These are phyloP conservation scores for Tympanuchus pallidicinctus DNA, from an alignment of 2,113 vertebrate genomes.

Conservation along the genomic window DNA sequence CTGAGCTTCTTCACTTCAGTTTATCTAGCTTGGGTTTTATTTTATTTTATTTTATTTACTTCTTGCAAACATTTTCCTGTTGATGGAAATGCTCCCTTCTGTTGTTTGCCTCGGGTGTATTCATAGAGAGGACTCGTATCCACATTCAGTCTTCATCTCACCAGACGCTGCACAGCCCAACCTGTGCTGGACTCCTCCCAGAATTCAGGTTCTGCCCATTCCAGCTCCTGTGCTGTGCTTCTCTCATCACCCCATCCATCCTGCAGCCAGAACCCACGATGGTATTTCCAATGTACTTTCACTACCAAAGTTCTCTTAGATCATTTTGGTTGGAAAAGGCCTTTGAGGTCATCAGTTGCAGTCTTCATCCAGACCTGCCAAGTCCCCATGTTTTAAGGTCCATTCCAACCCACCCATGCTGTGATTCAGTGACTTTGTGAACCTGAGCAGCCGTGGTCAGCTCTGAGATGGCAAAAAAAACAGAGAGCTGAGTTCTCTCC, in stretches of 20 bases:
- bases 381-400: background rate
- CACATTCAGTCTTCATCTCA: background rate
- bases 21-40: background rate
- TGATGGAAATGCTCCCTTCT: background rate
- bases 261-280: accelerated
- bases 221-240: background rate
- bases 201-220: background rate
- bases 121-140: background rate
- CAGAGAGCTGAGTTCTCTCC: accelerated
- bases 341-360: background rate
- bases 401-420: background rate
- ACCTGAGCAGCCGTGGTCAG: background rate
- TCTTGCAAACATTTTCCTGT: background rate
- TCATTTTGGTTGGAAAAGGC: background rate
- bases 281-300: background rate
- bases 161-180: conserved; percentile 20
- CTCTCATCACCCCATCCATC: background rate
- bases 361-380: background rate
- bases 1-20: background rate
- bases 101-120: conserved; percentile 40
- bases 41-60: background rate
- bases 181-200: conserved; percentile 24
- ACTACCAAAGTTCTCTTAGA: background rate
- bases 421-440: background rate
- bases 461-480: background rate